phyloP scores from a whole-genome alignment of 2,888 invertebrate genomes.

The Aspidapion aeneum region DNA sequence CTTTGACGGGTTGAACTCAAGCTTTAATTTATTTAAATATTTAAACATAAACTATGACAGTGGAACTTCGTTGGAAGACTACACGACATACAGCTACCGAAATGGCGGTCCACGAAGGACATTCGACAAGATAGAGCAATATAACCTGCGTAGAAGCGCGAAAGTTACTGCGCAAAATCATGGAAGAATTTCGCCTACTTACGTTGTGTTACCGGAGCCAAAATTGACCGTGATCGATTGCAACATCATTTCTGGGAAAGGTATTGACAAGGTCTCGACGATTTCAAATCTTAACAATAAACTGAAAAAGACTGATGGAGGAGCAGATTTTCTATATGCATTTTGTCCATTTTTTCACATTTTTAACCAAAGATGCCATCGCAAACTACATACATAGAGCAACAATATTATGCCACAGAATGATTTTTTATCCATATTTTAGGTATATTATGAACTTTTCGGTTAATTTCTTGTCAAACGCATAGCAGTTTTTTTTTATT shows the following conservation, averaged over 20 bases:
- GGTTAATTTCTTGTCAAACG: too few relatives aligned
- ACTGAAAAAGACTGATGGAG: not conserved
- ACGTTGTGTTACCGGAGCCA: conserved; percentile 55
- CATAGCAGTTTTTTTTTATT: too few relatives aligned
- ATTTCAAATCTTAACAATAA: too few relatives aligned
- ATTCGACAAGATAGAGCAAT: conserved; percentile 33
- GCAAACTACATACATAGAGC: too few relatives aligned
- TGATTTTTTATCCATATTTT: too few relatives aligned
- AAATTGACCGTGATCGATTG: conserved; percentile 70
- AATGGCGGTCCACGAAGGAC: conserved; percentile 34
- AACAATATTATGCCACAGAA: too few relatives aligned
- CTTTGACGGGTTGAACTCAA: conserved; percentile 50
- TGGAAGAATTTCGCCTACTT: conserved; percentile 34
- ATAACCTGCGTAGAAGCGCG: conserved; percentile 27
- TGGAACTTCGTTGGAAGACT: conserved; percentile 51
- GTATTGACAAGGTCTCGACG: conserved; percentile 33
- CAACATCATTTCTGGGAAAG: conserved; percentile 57
- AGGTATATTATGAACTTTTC: too few relatives aligned
- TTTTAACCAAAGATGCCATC: too few relatives aligned
- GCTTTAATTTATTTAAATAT: conserved; percentile 53
- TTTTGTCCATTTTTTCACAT: too few relatives aligned
- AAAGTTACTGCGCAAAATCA: conserved; percentile 21
- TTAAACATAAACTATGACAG: conserved; percentile 55
- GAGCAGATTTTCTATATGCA: too few relatives aligned
- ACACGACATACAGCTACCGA: conserved; percentile 36